Base-by-base conservation (phyloP, 2,888 invertebrate genomes). In the Opisthograptis luteolata region DNA sequence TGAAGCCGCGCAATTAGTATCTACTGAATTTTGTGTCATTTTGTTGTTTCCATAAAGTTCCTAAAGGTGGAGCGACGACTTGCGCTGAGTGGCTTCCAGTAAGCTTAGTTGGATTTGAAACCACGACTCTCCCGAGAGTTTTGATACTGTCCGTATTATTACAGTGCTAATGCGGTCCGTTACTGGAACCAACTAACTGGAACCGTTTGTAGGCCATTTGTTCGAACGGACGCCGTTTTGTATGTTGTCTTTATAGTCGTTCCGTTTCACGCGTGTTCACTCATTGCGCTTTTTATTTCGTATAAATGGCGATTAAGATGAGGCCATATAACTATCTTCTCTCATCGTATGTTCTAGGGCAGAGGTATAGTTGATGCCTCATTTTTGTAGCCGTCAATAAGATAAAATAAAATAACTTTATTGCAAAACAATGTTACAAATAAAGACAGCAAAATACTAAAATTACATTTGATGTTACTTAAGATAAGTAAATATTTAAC, bases 151-250 rank as follows among this genome's bases (percentile, higher is more conserved):
- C 27, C 20, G 12, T n/a, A 17, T 35, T 24, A 35, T 36, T 36
- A 14, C 19, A 6, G 14, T 22, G 24, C 77, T 82, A 84, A 85
- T 84, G 84, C 68, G 62, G 68, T 65, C 70, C 82, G 82, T 87
- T 86, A 84, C 72, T 73, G 60, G 70, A 78, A 84, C 83, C 84
- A 81, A 85, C 83, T 83, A 77, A 81, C 83, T 82, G 81, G n/a
- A n/a, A n/a, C n/a, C 79, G 79, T 79, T 79, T 79, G 80, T 76
- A 68, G 64, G 66, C 68, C 75, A 78, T 82, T 81, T 81, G 79
- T 79, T 73, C 36, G 69, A 66, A 50, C 57, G 58, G 60, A 55
- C 57, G 58, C 58, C 61, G 62, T 71, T 76, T 74, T 67, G 55
- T 27, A 46, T 31, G 51, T n/a, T 35, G 31, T 45, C 41, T 45